Evolutionary conservation across 2,888 invertebrate genomes (phyloP).

Genomic region (Pheosia tremula): DNA sequence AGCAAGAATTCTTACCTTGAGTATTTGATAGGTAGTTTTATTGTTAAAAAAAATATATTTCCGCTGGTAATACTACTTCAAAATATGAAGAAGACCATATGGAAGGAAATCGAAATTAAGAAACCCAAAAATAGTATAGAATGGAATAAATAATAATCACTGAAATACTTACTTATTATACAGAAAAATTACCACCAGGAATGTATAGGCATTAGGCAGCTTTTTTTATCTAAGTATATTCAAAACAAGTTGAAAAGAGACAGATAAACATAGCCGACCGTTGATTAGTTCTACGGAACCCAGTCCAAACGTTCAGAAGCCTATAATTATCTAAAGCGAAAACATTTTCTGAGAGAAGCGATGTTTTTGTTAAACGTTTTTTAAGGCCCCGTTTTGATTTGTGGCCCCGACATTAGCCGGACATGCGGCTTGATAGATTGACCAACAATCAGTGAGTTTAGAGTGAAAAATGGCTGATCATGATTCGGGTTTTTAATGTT

Average conservation of each 20-base stretch:
- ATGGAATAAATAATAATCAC: no score
- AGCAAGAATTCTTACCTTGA: no score
- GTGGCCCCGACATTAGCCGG: slow-evolving; percentile 68
- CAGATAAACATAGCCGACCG: slow-evolving; percentile 21
- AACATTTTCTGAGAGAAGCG: slow-evolving; percentile 75
- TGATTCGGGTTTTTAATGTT: background rate
- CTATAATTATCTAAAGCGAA: slow-evolving; percentile 81
- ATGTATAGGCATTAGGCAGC: no score
- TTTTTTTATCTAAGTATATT: no score
- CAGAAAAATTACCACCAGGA: no score
- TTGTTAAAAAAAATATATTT: no score
- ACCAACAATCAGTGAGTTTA: slow-evolving; percentile 31
- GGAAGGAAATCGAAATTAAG: no score
- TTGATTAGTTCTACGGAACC: slow-evolving; percentile 70
- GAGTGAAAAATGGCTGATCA: slow-evolving; percentile 19
- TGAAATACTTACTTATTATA: no score
- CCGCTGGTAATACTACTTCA: no score
- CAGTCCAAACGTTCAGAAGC: slow-evolving; percentile 57
- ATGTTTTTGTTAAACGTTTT: slow-evolving; percentile 81
- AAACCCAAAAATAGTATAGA: no score
- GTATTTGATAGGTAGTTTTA: no score
- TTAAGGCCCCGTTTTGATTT: slow-evolving; percentile 77
- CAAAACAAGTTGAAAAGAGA: slow-evolving; percentile 19
- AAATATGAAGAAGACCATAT: no score
- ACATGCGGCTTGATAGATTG: slow-evolving; percentile 42